Conservation (phyloP, 2,113 vertebrate genomes). For the Oceanites oceanicus region DNA sequence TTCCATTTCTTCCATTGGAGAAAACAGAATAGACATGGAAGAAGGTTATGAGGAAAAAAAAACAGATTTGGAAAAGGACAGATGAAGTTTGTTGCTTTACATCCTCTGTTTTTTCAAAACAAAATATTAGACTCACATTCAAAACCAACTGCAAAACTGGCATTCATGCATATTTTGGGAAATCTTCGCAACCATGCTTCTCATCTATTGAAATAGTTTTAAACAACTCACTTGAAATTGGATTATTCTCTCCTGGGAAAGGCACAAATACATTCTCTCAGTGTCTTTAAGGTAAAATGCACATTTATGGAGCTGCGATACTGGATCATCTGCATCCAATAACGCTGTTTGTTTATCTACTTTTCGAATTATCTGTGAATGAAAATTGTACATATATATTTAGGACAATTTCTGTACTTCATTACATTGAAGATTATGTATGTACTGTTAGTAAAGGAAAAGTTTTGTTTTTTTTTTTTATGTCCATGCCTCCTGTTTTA, state of each 20-base stretch:
- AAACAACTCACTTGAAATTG: constrained; percentile 92
- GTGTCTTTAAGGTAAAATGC: constrained; percentile 99
- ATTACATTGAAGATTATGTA: not conserved
- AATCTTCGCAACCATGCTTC: rapidly evolving
- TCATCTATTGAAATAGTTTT: not conserved
- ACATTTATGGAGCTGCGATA: constrained; percentile 99
- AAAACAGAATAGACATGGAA: not conserved
- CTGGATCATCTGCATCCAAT: constrained; percentile 96
- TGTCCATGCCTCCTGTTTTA: not conserved
- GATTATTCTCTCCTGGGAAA: constrained; percentile 99
- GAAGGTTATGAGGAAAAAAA: not conserved
- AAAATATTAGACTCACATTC: not conserved
- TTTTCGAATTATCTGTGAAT: constrained; percentile 94
- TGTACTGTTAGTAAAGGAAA: not conserved
- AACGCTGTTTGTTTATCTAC: constrained; percentile 98
- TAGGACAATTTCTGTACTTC: not conserved
- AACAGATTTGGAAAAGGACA: not conserved
- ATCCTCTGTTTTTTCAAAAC: not conserved
- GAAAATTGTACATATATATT: not conserved
- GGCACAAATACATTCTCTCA: constrained; percentile 99
- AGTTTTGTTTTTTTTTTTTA: not conserved
- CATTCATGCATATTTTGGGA: not conserved
- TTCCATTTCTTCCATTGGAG: not conserved
- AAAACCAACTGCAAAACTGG: not conserved
- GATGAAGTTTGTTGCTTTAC: not conserved